Evolutionary conservation across 2,797 vertebrate species (phyloP).

Genomic region (Myotis planiceps): DNA sequence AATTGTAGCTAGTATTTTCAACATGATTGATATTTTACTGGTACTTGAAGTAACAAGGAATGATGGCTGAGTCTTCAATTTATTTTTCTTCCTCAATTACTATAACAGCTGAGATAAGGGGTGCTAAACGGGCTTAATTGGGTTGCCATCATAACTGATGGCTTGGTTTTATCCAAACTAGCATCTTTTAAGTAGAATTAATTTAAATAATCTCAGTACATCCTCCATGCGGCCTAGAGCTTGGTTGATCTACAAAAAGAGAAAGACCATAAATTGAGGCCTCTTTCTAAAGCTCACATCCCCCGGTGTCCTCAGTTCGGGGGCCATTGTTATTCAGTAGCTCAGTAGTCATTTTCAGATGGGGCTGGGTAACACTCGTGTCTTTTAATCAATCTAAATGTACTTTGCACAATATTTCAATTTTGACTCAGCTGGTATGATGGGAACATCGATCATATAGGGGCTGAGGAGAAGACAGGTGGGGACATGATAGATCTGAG

Average conservation of each 20-base stretch:
- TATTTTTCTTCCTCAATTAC: constrained; percentile 86
- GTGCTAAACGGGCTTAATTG: constrained; percentile 85
- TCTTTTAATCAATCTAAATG: constrained; percentile 1
- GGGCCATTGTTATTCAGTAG: background rate
- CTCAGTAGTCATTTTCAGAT: background rate
- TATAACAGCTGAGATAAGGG: constrained; percentile 84
- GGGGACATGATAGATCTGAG: background rate
- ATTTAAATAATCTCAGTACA: constrained; percentile 80
- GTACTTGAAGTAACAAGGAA: constrained; percentile 79
- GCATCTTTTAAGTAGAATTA: constrained; percentile 82
- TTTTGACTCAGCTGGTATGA: background rate
- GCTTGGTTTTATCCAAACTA: constrained; percentile 82
- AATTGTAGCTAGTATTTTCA: constrained; percentile 84
- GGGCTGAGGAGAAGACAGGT: background rate
- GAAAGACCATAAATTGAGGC: background rate
- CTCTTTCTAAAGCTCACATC: background rate
- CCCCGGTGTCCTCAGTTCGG: fast-evolving
- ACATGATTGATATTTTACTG: constrained; percentile 83
- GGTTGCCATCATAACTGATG: constrained; percentile 86
- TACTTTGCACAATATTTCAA: constrained; percentile 45
- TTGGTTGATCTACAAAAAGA: constrained; percentile 68
- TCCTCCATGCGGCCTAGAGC: constrained; percentile 38
- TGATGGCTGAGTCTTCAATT: constrained; percentile 79
- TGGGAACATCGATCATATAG: background rate
- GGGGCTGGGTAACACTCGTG: background rate